Base-by-base conservation (phyloP, 2,888 invertebrate species). In the Drosophila longiperda region DNA sequence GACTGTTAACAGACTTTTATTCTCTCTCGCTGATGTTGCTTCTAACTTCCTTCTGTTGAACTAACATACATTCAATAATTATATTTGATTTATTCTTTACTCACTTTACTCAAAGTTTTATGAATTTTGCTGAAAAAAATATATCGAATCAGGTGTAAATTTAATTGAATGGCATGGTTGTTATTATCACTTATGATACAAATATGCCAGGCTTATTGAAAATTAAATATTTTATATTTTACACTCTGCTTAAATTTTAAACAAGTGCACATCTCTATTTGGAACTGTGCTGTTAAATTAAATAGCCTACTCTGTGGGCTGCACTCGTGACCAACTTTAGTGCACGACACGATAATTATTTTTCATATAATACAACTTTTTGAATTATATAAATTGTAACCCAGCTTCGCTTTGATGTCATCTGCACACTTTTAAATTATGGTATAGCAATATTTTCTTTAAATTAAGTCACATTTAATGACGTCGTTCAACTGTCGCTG, bases 211-310 rank as follows among this genome's bases (percentile, higher is more conserved):
- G 29, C 1, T 12, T 11, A 12, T 50, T 23, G 1, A 20, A 45
- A 45, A 45, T 45, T 15, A 2, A 15, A 8, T 23, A 45, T 23
- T 45, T 23, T 15, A 11, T 49, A 17, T 29, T 12, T 3, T 32
- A 7, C 33, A 26, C 11, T 23, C 2, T 2, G 8, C 20, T 64
- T 15, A 29, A 12, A 48, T 12, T 4, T 32, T 63, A 15, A 45
- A 23, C 20, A 50, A n/a, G 0, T 17, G 57, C 69, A 42, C 76
- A 76, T 73, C 73, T 61, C 73, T 76, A 54, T 33, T 50, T 61
- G 49, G 34, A 57, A 48, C 9, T 40, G 23, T 8, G 34, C 36
- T 62, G 65, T 53, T 60, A 73, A 50, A 15, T 49, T 12, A 38
- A 15, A 15, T 29, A 20, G 8, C 15, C 20, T 49, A 2, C 33